phyloP scores from a whole-genome alignment of 1,140 invertebrate genomes.

The Neodiprion virginianus region DNA sequence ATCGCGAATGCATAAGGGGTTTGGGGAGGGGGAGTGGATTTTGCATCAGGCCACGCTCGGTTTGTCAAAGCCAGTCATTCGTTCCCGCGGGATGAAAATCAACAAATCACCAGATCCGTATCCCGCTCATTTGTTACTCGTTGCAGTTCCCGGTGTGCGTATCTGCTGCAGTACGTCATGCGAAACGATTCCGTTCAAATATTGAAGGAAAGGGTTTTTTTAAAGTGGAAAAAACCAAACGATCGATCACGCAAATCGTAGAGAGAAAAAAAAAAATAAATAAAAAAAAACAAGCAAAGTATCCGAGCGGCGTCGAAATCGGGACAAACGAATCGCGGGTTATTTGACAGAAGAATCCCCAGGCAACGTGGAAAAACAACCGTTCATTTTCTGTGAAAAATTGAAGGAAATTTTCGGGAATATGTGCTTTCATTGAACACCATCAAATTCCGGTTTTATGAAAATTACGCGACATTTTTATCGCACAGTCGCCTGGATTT shows the following conservation, averaged over 20 bases:
- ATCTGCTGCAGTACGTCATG: too few species aligned
- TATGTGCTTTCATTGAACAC: background rate
- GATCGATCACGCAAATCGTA: too few species aligned
- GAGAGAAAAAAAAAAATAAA: too few species aligned
- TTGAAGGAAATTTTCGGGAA: background rate
- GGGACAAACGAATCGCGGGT: background rate
- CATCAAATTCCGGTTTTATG: background rate
- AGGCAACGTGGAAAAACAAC: background rate
- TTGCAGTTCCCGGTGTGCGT: too few species aligned
- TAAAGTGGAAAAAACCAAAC: too few species aligned
- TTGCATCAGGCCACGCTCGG: background rate
- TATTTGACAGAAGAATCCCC: background rate
- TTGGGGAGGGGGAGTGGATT: too few species aligned
- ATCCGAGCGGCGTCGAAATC: background rate
- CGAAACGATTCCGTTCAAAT: too few species aligned
- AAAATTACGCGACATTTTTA: background rate
- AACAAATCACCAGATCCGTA: background rate
- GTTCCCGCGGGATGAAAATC: conserved; percentile 2
- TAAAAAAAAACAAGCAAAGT: background rate
- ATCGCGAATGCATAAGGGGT: background rate
- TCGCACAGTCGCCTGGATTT: background rate
- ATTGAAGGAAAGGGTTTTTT: too few species aligned
- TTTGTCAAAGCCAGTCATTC: background rate
- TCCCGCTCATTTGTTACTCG: too few species aligned
- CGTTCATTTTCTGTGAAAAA: background rate